These are phyloP conservation scores for Melanaphis sacchari DNA, from an alignment of 1,140 invertebrate species.

Conservation along the genomic window DNA sequence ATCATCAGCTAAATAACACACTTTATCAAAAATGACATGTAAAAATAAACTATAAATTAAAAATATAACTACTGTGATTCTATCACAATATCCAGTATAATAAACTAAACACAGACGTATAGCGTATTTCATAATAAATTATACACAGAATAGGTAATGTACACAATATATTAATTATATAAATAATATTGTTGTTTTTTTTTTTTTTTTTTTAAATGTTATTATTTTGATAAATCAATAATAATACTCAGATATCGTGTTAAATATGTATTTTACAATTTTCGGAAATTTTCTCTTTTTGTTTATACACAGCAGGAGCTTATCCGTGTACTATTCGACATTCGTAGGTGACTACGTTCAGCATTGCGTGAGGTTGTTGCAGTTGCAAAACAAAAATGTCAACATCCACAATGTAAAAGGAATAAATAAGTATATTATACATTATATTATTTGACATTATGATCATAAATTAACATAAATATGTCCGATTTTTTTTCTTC, in stretches of 20 bases:
- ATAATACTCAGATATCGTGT: not conserved
- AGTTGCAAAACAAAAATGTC: not conserved
- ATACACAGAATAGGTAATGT: not conserved
- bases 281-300: not conserved
- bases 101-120: not conserved
- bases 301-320: not conserved
- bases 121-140: too few relatives aligned
- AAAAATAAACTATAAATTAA: not conserved
- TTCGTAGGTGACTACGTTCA: not conserved
- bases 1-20: not conserved
- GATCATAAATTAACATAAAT: not conserved
- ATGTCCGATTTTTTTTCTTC: not conserved
- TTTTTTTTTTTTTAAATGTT: not conserved
- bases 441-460: not conserved
- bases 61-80: not conserved
- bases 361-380: not conserved
- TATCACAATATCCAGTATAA: not conserved
- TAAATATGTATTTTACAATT: not conserved
- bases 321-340: too few relatives aligned
- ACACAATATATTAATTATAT: not conserved
- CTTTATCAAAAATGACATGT: not conserved
- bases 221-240: not conserved
- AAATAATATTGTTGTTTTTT: not conserved
- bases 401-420: not conserved
- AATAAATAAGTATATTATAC: not conserved